These are phyloP conservation scores for Drosophila carrolli DNA, from an alignment of 1,140 invertebrate species.

Conservation along the genomic window DNA sequence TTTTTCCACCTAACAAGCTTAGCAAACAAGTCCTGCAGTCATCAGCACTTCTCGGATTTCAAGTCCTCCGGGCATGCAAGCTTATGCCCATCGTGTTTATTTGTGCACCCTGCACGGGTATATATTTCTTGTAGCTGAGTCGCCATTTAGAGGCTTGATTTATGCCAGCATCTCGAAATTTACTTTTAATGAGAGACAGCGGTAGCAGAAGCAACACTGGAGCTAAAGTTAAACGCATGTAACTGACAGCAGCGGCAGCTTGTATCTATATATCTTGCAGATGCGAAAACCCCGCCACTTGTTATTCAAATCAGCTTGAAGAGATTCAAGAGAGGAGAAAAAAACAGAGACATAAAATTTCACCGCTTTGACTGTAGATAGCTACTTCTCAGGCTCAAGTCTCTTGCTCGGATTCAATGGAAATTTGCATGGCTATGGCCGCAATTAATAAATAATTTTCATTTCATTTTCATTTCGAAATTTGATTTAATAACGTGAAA, in stretches of 20 bases:
- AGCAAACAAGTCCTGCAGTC: slow-evolving; percentile 38
- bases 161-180: slow-evolving; percentile 69
- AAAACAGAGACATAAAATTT: slow-evolving; percentile 34
- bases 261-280: slow-evolving; percentile 55
- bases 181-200: slow-evolving; percentile 70
- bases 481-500: slow-evolving; percentile 80
- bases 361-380: slow-evolving; percentile 19
- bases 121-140: slow-evolving; percentile 19
- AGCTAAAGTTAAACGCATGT: slow-evolving; percentile 67
- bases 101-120: slow-evolving; percentile 17
- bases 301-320: slow-evolving; percentile 61
- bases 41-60: slow-evolving; percentile 44
- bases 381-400: slow-evolving; percentile 25
- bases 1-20: slow-evolving; percentile 35
- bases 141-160: slow-evolving; percentile 57
- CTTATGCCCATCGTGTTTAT: not conserved
- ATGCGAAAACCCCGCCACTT: slow-evolving; percentile 54
- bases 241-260: slow-evolving; percentile 54
- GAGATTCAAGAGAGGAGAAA: slow-evolving; percentile 21
- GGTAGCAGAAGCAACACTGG: slow-evolving; percentile 1
- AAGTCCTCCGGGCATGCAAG: slow-evolving; percentile 26
- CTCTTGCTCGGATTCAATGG: slow-evolving; percentile 33
- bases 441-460: slow-evolving; percentile 78
- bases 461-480: slow-evolving; percentile 78
- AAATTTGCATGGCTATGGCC: slow-evolving; percentile 51